Conservation (phyloP, 2,797 vertebrate species). For the Emydoidea blandingii region DNA sequence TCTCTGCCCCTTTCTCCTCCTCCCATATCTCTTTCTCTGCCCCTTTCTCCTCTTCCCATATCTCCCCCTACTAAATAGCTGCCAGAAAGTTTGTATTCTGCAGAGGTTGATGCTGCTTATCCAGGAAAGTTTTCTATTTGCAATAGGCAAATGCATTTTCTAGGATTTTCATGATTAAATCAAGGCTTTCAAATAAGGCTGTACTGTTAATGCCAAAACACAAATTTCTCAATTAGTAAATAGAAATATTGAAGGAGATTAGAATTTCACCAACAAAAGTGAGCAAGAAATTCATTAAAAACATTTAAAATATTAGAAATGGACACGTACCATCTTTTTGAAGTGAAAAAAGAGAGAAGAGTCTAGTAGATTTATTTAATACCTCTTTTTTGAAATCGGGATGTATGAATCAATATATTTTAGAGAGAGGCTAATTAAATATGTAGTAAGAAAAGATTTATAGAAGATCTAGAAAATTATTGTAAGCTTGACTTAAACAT, state of each 20-base stretch:
- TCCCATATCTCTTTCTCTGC: background rate
- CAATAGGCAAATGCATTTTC: constrained; percentile 40
- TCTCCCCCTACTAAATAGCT: constrained; percentile 39
- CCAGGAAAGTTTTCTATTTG: constrained; percentile 59
- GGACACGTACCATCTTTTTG: background rate
- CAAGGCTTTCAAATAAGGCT: constrained; percentile 42
- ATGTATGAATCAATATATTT: background rate
- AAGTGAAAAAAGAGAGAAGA: background rate
- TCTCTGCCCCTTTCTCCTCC: background rate
- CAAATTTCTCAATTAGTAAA: constrained; percentile 14
- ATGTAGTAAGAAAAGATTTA: background rate
- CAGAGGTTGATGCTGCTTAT: constrained; percentile 52
- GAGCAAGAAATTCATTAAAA: constrained; percentile 22
- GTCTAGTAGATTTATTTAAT: background rate
- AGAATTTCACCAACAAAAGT: background rate
- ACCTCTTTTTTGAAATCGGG: background rate
- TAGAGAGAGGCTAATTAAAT: constrained; percentile 7
- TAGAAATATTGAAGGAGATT: background rate
- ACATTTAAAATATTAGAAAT: background rate
- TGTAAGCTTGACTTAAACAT: constrained; percentile 3
- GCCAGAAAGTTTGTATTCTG: constrained; percentile 50
- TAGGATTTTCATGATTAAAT: constrained; percentile 44
- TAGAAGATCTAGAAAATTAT: background rate
- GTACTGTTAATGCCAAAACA: constrained; percentile 23
- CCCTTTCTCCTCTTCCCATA: no score